These are phyloP conservation scores for Lycocerus yunnanus DNA, from an alignment of 2,888 invertebrate species.

Conservation along the genomic window DNA sequence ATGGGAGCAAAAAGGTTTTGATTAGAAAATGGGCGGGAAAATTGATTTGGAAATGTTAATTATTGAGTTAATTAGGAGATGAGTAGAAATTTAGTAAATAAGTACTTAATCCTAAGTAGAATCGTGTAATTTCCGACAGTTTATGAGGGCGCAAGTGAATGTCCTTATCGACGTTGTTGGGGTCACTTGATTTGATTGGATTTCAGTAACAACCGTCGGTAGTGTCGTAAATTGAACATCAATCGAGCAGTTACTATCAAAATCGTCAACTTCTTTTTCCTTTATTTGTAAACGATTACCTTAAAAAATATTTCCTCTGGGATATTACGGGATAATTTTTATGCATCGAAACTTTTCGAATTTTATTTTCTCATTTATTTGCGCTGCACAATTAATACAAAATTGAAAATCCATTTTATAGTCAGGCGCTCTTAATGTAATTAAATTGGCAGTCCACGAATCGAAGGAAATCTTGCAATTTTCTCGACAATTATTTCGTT, in stretches of 20 bases:
- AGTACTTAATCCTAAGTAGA: constrained; percentile 46
- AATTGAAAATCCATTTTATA: constrained; percentile 32
- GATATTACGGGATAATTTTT: constrained; percentile 27
- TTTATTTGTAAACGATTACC: constrained; percentile 30
- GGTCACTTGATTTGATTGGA: constrained; percentile 54
- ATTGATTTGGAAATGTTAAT: not conserved
- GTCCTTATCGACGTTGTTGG: constrained; percentile 42
- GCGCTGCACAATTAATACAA: constrained; percentile 35
- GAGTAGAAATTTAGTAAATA: constrained; percentile 45
- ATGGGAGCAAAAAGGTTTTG: not conserved
- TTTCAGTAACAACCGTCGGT: constrained; percentile 50
- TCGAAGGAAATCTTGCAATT: constrained; percentile 15
- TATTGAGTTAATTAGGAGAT: constrained; percentile 36
- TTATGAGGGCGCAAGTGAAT: constrained; percentile 45
- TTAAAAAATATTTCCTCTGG: constrained; percentile 25
- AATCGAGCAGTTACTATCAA: constrained; percentile 47
- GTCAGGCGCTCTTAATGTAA: constrained; percentile 35
- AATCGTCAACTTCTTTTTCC: constrained; percentile 42
- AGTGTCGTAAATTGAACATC: constrained; percentile 51
- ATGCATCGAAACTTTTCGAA: constrained; percentile 22
- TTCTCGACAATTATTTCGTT: constrained; percentile 2
- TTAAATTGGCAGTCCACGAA: constrained; percentile 34
- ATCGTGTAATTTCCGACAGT: constrained; percentile 53
- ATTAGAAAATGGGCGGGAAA: not conserved
- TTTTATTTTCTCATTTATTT: not conserved